Conservation (phyloP, 2,797 vertebrate genomes). For the Morelia viridis region DNA sequence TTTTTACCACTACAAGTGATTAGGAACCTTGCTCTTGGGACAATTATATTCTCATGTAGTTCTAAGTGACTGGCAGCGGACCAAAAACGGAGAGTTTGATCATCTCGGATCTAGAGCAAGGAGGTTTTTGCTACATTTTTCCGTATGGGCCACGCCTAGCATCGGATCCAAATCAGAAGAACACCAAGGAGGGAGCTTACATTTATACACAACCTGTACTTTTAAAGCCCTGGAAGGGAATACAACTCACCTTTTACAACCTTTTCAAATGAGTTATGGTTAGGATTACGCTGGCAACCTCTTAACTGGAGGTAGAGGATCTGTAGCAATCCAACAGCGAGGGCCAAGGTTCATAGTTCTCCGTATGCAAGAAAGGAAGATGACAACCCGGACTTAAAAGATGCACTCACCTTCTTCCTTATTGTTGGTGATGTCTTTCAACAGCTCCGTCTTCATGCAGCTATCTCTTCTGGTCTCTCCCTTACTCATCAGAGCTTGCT, state of each 20-base stretch:
- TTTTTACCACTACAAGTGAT: background rate
- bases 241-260: background rate
- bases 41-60: background rate
- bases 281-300: background rate
- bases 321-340: background rate
- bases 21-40: background rate
- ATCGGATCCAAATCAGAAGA: background rate
- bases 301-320: background rate
- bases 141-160: background rate
- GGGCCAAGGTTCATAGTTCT: background rate
- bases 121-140: background rate
- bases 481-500: constrained; percentile 85
- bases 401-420: constrained; percentile 80
- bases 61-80: background rate
- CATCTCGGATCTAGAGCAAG: background rate
- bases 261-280: background rate
- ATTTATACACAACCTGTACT: background rate
- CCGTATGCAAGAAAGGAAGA: background rate
- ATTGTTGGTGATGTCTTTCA: constrained; percentile 77
- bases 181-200: background rate
- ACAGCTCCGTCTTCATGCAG: constrained; percentile 82
- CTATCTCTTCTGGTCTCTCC: constrained; percentile 80
- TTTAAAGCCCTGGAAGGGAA: background rate
- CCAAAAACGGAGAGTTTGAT: background rate
- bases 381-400: background rate